Evolutionary conservation across 2,113 vertebrate species (phyloP).

Genomic region (Vimba vimba): DNA sequence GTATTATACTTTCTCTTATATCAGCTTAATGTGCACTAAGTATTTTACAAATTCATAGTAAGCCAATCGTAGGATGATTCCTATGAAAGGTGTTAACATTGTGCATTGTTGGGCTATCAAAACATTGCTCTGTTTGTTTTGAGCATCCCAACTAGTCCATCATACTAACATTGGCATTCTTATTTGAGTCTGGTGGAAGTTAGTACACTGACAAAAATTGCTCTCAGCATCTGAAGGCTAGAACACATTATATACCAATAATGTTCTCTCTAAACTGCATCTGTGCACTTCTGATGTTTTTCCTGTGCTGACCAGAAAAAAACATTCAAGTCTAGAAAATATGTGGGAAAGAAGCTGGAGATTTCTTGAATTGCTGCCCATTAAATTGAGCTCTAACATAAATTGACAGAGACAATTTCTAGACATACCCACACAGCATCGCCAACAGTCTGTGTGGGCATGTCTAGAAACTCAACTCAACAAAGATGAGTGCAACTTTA

Average conservation of each 20-base stretch:
- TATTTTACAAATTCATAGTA: background rate
- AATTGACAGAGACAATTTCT: background rate
- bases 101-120: background rate
- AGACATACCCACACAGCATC: too few relatives aligned
- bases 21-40: background rate
- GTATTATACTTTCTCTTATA: background rate
- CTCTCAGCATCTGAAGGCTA: too few relatives aligned
- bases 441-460: background rate
- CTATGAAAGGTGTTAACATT: background rate
- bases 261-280: background rate
- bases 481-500: background rate
- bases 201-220: background rate
- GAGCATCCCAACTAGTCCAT: background rate
- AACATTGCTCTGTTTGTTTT: background rate
- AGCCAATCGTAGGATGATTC: background rate
- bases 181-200: background rate
- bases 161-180: background rate
- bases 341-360: background rate
- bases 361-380: slow-evolving; percentile 8
- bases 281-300: background rate
- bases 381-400: background rate
- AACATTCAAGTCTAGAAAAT: background rate
- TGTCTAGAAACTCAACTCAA: background rate
- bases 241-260: background rate
- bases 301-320: background rate